Evolutionary conservation across 2,113 vertebrate genomes (phyloP).

Genomic region (Lepidothrix coronata): DNA sequence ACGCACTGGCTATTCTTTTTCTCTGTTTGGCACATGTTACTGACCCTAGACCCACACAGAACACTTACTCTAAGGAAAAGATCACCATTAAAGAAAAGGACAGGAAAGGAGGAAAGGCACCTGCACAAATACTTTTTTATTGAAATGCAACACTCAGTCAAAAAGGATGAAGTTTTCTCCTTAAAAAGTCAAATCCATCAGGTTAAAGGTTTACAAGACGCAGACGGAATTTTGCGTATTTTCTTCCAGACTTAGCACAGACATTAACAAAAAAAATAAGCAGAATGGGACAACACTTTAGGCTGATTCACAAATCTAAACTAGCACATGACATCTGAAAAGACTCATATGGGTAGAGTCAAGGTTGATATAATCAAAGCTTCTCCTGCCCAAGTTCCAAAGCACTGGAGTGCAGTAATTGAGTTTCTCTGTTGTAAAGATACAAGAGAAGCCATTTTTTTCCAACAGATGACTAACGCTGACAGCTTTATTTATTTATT

Average conservation of each 20-base stretch:
- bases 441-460: neutral
- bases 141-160: neutral
- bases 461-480: neutral
- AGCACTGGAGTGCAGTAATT: neutral
- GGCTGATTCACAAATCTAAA: neutral
- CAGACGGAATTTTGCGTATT: neutral
- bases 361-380: neutral
- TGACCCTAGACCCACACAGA: neutral
- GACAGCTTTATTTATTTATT: conserved; percentile 31
- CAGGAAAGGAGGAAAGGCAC: neutral
- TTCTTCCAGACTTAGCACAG: neutral
- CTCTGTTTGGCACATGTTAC: neutral
- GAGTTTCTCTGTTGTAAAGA: neutral
- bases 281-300: neutral
- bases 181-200: neutral
- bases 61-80: neutral
- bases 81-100: neutral
- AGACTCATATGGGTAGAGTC: neutral
- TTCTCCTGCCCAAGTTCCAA: neutral
- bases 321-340: neutral
- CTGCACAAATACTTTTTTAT: neutral
- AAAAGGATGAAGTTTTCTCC: neutral
- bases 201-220: neutral
- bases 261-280: neutral
- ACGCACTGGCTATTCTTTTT: neutral